A percentile compares a stretch with the other conserved stretches of the same genome.
These are phyloP conservation scores for Drosophila ezoana DNA, from an alignment of 2,888 invertebrate genomes.

Conservation along the genomic window DNA sequence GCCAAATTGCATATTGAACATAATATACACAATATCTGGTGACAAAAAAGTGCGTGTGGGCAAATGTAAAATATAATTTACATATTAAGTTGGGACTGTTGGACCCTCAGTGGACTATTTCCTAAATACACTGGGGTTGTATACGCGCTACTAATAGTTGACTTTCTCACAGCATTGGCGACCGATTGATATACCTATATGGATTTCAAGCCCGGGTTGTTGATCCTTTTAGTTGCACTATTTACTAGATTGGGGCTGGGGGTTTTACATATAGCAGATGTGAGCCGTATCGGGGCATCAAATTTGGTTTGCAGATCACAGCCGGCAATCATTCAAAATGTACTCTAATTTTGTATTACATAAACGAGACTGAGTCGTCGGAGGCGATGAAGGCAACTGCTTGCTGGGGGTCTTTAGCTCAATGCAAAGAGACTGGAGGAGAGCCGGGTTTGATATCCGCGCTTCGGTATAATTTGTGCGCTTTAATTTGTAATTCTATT, in stretches of 20 bases:
- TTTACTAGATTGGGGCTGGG: constrained; percentile 23
- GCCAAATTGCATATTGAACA: constrained; percentile 61
- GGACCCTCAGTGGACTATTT: neutral
- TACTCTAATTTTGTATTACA: constrained; percentile 79
- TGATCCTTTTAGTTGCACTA: constrained; percentile 42
- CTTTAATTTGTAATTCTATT: constrained; percentile 80
- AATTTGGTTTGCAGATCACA: constrained; percentile 75
- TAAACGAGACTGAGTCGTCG: constrained; percentile 52
- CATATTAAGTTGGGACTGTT: constrained; percentile 15
- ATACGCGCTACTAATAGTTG: constrained; percentile 17
- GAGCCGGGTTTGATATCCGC: constrained; percentile 62
- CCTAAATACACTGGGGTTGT: neutral
- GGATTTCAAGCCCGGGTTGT: constrained; percentile 14
- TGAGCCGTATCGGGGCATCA: constrained; percentile 42
- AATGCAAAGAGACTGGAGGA: constrained; percentile 12
- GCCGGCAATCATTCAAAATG: constrained; percentile 75
- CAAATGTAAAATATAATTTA: constrained; percentile 36
- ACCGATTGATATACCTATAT: neutral
- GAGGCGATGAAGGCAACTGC: constrained; percentile 18
- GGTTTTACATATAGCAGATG: constrained; percentile 13
- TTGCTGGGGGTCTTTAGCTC: constrained; percentile 48
- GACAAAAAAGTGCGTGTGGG: constrained; percentile 49
- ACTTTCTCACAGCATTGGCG: constrained; percentile 24
- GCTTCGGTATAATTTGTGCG: constrained; percentile 78
- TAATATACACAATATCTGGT: constrained; percentile 43